phyloP scores from a whole-genome alignment of 2,797 vertebrate species.

The Rallus crepitans region DNA sequence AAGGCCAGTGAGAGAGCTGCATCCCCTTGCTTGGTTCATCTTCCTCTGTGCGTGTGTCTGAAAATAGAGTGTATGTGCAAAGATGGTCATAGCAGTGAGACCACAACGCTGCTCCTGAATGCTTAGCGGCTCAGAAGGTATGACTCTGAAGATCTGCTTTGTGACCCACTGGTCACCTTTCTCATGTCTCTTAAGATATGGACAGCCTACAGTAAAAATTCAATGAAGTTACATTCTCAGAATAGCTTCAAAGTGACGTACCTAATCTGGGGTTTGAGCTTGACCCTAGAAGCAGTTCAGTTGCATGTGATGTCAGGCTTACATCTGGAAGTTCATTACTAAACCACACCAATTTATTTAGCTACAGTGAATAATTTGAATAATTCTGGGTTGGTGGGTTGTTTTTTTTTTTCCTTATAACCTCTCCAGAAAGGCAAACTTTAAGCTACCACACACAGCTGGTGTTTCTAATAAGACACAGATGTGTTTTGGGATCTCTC shows the following conservation, averaged over 20 bases:
- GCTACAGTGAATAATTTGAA: slow-evolving; percentile 36
- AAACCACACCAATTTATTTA: slow-evolving; percentile 34
- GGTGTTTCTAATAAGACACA: slow-evolving; percentile 77
- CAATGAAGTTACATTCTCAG: not conserved
- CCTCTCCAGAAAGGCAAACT: slow-evolving; percentile 53
- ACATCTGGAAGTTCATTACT: not conserved
- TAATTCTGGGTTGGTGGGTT: not conserved
- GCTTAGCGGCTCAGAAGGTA: not conserved
- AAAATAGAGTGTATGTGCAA: not conserved
- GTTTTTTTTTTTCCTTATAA: not conserved
- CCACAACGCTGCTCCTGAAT: not conserved
- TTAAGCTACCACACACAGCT: slow-evolving; percentile 73
- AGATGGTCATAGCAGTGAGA: not conserved
- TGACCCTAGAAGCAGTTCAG: slow-evolving; percentile 14
- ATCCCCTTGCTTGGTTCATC: not conserved
- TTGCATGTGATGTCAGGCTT: slow-evolving; percentile 12
- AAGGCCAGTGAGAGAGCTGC: not conserved
- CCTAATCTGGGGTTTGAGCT: not conserved
- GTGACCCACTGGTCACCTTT: slow-evolving; percentile 20
- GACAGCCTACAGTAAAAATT: not conserved
- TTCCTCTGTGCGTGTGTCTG: not conserved
- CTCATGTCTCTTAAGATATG: not conserved
- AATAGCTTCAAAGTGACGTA: not conserved
- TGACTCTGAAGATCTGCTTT: not conserved
- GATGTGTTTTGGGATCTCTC: slow-evolving; percentile 76